These are phyloP conservation scores for Bagarius yarrelli DNA, from an alignment of 2,113 vertebrate genomes.

Conservation along the genomic window DNA sequence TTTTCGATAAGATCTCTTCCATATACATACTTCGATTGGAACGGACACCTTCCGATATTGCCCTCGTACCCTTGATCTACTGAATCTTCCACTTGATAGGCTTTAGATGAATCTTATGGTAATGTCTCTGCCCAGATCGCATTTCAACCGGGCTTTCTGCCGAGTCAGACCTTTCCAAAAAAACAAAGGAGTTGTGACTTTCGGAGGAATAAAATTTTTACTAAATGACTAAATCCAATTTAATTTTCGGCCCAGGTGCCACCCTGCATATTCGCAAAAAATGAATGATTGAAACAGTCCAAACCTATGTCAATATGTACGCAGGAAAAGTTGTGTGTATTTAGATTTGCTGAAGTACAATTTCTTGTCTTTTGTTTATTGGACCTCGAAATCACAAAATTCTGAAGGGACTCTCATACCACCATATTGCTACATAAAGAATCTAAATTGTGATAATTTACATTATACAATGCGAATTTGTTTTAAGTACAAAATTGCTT, in stretches of 20 bases:
- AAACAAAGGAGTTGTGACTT: background rate
- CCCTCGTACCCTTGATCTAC: slow-evolving; percentile 12
- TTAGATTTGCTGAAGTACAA: no score
- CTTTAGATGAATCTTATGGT: slow-evolving; percentile 23
- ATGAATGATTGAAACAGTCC: background rate
- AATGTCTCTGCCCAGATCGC: background rate
- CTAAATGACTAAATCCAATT: background rate
- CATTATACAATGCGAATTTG: no score
- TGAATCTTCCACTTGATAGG: slow-evolving; percentile 27
- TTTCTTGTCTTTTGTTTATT: no score
- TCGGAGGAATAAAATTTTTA: background rate
- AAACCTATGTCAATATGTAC: background rate
- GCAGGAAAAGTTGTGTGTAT: background rate
- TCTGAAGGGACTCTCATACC: no score
- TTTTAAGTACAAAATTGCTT: no score
- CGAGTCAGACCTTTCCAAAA: background rate
- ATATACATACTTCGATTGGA: slow-evolving; percentile 27
- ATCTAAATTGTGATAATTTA: no score
- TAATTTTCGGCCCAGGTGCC: slow-evolving; percentile 9
- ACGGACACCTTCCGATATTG: background rate
- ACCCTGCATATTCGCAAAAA: background rate
- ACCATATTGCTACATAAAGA: no score
- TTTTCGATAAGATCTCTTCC: slow-evolving; percentile 31
- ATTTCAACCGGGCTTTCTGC: background rate
- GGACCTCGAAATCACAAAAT: no score